Percentiles rank a stretch among this genome's conserved stretches.
Evolutionary conservation across 2,888 invertebrate species (phyloP).

Genomic region (Nycteola revayana): DNA sequence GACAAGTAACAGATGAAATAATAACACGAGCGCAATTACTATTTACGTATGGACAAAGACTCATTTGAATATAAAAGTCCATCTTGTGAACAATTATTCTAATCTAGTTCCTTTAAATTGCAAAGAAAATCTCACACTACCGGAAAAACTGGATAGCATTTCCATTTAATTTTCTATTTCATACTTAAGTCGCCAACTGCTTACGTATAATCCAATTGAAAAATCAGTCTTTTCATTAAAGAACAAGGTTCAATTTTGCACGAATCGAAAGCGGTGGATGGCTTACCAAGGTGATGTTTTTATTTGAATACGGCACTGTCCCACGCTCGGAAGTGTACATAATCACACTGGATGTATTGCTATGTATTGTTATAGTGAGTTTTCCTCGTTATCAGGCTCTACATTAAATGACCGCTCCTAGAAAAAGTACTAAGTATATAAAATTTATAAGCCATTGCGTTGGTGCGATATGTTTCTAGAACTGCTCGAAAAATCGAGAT

Average conservation of each 20-base stretch:
- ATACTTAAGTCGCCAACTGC: conserved; percentile 34
- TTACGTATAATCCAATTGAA: too few species aligned
- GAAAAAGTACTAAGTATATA: too few species aligned
- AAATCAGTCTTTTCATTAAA: too few species aligned
- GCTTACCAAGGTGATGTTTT: conserved; percentile 22
- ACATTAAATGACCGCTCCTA: too few species aligned
- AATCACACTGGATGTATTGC: conserved; percentile 19
- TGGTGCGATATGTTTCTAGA: too few species aligned
- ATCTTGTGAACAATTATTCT: conserved; percentile 52
- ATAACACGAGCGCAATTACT: conserved; percentile 36
- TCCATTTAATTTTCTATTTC: conserved; percentile 54
- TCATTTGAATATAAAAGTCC: conserved; percentile 69
- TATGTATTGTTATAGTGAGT: too few species aligned
- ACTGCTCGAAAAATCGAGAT: too few species aligned
- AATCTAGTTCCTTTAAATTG: conserved; percentile 59
- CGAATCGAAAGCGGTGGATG: conserved; percentile 54
- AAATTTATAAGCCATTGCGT: too few species aligned
- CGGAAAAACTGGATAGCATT: conserved; percentile 77
- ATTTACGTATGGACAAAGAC: conserved; percentile 57
- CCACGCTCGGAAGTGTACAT: conserved; percentile 49
- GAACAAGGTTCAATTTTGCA: too few species aligned
- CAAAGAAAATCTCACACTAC: conserved; percentile 51
- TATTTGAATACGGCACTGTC: conserved; percentile 44
- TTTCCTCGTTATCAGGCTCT: too few species aligned
- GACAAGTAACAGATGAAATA: conserved; percentile 28